Conservation (phyloP, 2,797 vertebrate species). For the Pipistrellus pipistrellus region DNA sequence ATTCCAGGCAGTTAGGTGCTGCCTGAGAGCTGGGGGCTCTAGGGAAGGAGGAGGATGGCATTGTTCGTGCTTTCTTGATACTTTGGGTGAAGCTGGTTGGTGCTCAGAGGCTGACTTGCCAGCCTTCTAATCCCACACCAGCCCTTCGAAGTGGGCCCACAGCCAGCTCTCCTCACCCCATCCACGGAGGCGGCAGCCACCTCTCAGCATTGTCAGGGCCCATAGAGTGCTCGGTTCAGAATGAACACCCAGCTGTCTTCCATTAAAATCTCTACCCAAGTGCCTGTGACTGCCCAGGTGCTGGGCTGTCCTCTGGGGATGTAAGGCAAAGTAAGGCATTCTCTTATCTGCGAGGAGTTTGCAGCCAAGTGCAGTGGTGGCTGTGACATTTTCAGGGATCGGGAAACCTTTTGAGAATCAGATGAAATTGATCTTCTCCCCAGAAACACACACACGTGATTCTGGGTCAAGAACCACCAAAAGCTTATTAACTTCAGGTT, state of each 20-base stretch:
- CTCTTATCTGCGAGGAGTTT: neutral
- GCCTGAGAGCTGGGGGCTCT: neutral
- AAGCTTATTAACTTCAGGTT: neutral
- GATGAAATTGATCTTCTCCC: neutral
- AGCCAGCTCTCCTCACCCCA: too few species aligned
- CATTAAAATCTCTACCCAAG: too few species aligned
- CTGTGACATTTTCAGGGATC: neutral
- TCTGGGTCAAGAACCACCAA: neutral
- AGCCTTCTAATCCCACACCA: neutral
- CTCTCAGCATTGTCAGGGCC: neutral
- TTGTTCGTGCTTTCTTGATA: neutral
- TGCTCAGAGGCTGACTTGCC: neutral
- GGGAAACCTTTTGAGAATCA: neutral
- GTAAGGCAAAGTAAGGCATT: fast-evolving
- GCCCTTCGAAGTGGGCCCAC: neutral
- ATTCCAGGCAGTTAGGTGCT: neutral
- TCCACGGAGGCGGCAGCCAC: fast-evolving
- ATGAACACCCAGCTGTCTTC: neutral
- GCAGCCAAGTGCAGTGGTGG: neutral
- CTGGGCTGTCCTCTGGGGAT: too few species aligned
- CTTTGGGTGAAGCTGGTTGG: neutral
- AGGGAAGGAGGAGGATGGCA: fast-evolving
- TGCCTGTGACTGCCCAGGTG: neutral
- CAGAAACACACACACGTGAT: neutral
- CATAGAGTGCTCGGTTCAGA: fast-evolving